phyloP scores from a whole-genome alignment of 1,140 invertebrate species.

The Triops cancriformis region DNA sequence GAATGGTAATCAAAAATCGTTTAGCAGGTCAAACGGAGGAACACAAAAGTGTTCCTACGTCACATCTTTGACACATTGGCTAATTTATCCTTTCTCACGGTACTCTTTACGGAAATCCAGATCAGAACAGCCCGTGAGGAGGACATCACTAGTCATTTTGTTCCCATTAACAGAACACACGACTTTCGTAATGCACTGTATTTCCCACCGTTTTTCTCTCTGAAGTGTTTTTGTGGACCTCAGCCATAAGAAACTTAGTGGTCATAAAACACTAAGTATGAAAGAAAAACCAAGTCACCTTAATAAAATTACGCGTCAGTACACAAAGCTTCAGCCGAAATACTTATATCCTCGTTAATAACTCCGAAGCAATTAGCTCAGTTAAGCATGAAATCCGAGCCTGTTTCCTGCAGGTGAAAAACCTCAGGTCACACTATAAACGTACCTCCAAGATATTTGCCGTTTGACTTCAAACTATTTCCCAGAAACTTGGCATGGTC shows the following conservation, averaged over 20 bases:
- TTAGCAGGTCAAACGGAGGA: background rate
- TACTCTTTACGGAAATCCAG: background rate
- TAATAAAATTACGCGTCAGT: background rate
- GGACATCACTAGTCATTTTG: background rate
- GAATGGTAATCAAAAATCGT: background rate
- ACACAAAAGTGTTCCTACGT: background rate
- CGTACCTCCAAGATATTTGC: no score
- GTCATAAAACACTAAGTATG: conserved; percentile 2
- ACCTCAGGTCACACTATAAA: no score
- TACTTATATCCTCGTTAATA: background rate
- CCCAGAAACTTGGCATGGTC: background rate
- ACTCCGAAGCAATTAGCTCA: background rate
- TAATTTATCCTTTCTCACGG: background rate
- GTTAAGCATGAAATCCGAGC: background rate
- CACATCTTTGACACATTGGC: background rate
- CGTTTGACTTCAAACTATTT: no score
- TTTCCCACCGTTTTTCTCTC: background rate
- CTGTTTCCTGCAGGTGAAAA: background rate
- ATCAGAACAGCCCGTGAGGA: background rate
- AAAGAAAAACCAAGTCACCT: background rate
- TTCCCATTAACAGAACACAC: background rate
- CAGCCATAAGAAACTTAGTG: background rate
- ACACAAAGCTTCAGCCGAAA: background rate
- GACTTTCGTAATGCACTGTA: background rate
- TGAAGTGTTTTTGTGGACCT: background rate